Evolutionary conservation across 2,888 invertebrate species (phyloP), one percentile per base, ranked within the genome.

Genomic region (Diploptera punctata): DNA sequence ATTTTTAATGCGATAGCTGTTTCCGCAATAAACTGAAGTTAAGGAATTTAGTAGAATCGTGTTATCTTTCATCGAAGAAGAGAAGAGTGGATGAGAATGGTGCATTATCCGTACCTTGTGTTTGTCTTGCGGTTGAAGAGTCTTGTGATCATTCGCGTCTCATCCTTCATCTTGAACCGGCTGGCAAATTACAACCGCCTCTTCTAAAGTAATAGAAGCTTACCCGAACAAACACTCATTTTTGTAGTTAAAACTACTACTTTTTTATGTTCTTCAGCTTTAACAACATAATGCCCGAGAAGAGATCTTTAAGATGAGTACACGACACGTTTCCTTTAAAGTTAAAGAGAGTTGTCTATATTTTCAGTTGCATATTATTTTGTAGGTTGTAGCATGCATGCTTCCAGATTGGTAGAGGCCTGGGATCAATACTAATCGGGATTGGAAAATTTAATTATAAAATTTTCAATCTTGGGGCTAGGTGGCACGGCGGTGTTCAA

Each of bases 121-220:
- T 52, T 10, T 52, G 24, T 24, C 16, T 5, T 52, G 52, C 19
- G 52, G 13, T 52, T 24, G 49, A 3, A n/a, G n/a, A 3, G 47
- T 4, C 47, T 3, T 47, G 47, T 47, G 47, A 47, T 47, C 18
- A 47, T 5, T 9, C 21, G 13, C 10, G 7, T 19, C 52, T 18
- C 52, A 1, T 3, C 10, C 2, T 10, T 49, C 49, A 49, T 49
- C 49, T 18, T 19, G 52, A 24, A 3, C 24, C 52, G 52, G 52
- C 24, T 13, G 13, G 52, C 24, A 52, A 52, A 52, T 52, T 52
- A 52, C 52, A 52, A 52, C n/a, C n/a, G n/a, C n/a, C n/a, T n/a
- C n/a, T n/a, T n/a, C n/a, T n/a, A 2, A 3, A 24, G 24, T 52
- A 52, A 52, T 52, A 10, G 24, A 52, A 52, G 52, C 24, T 13